phyloP scores from a whole-genome alignment of 2,888 invertebrate species.

The Caenorhabditis afra region DNA sequence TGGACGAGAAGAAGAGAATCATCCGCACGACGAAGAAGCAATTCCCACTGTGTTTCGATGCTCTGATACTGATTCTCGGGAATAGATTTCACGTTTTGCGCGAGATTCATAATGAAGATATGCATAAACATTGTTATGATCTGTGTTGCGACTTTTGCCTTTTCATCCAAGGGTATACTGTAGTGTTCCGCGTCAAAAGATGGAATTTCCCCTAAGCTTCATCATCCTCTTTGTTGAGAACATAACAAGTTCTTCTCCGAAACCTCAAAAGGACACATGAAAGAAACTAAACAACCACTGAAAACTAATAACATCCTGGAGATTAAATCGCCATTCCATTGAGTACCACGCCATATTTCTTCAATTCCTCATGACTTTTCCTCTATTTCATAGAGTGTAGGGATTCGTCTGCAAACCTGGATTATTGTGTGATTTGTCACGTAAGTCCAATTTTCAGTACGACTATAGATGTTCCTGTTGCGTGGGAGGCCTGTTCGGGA shows the following conservation, averaged over 20 bases:
- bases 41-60: slow-evolving; percentile 23
- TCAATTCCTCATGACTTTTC: slow-evolving; percentile 34
- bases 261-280: slow-evolving; percentile 1
- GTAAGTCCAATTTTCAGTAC: slow-evolving; percentile 18
- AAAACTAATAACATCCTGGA: slow-evolving; percentile 28
- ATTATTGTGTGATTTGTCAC: slow-evolving; percentile 35
- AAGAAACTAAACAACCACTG: slow-evolving; percentile 14
- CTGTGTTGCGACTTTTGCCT: slow-evolving; percentile 34
- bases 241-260: slow-evolving; percentile 29
- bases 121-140: slow-evolving; percentile 44
- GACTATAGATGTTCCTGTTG: background rate
- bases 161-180: background rate
- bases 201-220: background rate
- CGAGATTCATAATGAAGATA: slow-evolving; percentile 24
- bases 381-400: slow-evolving; percentile 16
- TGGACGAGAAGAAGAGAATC: background rate
- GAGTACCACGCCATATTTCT: slow-evolving; percentile 13
- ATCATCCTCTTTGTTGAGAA: slow-evolving; percentile 9
- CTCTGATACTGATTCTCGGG: slow-evolving; percentile 10
- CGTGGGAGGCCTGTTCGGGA: slow-evolving; percentile 16
- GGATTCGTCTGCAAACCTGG: slow-evolving; percentile 46
- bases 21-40: background rate
- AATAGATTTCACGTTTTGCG: slow-evolving; percentile 1
- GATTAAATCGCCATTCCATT: slow-evolving; percentile 32
- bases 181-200: background rate